A percentile compares a stretch with the other conserved stretches of the same genome.
Evolutionary conservation across 2,113 vertebrate genomes (phyloP).

Genomic region (Percopsis transmontana): DNA sequence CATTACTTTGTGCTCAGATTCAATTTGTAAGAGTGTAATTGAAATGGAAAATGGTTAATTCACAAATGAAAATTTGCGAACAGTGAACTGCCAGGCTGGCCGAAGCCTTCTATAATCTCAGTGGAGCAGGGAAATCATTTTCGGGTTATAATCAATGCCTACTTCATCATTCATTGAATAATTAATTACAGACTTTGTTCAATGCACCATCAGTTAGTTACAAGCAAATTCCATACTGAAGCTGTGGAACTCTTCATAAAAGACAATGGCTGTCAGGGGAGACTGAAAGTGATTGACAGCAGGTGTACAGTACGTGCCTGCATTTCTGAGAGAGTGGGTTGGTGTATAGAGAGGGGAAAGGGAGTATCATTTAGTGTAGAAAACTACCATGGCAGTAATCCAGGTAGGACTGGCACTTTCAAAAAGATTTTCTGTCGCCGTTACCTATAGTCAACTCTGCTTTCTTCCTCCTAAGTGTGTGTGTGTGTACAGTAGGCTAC

Average conservation of each 20-base stretch:
- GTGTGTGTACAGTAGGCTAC: constrained; percentile 21
- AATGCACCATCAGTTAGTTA: neutral
- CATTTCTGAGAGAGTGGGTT: too few relatives aligned
- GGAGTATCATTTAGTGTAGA: constrained; percentile 3
- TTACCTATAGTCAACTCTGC: constrained; percentile 37
- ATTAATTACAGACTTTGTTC: neutral
- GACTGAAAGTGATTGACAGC: too few relatives aligned
- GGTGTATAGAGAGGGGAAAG: neutral
- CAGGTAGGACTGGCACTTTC: constrained; percentile 33
- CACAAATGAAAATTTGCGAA: neutral
- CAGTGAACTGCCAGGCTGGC: neutral
- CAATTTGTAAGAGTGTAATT: neutral
- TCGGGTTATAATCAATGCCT: too few relatives aligned
- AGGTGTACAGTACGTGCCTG: too few relatives aligned
- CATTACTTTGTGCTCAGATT: neutral
- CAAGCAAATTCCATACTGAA: neutral
- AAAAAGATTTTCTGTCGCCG: constrained; percentile 25
- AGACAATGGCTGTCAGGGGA: too few relatives aligned
- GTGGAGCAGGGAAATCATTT: neutral
- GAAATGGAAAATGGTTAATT: neutral
- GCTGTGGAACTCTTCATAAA: neutral
- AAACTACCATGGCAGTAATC: neutral
- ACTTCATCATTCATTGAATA: neutral
- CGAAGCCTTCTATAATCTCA: neutral
- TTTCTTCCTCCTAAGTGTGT: constrained; percentile 59